These are phyloP conservation scores for Menidia beryllina DNA, from an alignment of 2,113 vertebrate species.

Conservation along the genomic window DNA sequence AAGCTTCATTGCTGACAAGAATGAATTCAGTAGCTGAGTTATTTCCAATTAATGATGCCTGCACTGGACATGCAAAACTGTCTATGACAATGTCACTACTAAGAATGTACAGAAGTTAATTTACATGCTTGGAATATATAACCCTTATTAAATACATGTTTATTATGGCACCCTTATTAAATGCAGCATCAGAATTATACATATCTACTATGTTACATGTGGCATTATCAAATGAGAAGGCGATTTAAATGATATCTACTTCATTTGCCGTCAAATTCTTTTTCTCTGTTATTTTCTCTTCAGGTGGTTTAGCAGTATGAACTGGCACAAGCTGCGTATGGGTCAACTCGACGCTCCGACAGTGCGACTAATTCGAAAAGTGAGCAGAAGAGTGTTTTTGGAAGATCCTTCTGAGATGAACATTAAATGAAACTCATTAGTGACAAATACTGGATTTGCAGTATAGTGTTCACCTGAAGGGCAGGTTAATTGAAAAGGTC, in stretches of 20 bases:
- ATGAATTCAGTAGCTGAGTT: neutral
- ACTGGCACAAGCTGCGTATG: conserved; percentile 84
- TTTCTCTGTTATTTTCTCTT: neutral
- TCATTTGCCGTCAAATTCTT: neutral
- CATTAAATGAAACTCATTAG: no score
- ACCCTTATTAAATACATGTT: no score
- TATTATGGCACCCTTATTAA: no score
- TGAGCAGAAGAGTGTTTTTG: no score
- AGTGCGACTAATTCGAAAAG: conserved; percentile 80
- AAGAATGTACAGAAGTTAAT: neutral
- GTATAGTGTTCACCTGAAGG: no score
- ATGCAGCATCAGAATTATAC: no score
- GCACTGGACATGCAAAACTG: neutral
- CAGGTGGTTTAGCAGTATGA: conserved; percentile 85
- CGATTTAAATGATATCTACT: neutral
- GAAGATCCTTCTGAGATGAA: no score
- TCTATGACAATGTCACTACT: neutral
- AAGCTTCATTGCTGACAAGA: neutral
- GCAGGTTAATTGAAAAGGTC: no score
- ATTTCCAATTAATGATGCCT: neutral
- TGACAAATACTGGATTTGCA: no score
- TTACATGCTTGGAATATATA: neutral
- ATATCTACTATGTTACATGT: neutral
- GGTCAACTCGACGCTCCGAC: conserved; percentile 83
- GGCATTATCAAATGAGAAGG: neutral